phyloP scores from a whole-genome alignment of 2,797 vertebrate genomes.

The Semotilus atromaculatus region DNA sequence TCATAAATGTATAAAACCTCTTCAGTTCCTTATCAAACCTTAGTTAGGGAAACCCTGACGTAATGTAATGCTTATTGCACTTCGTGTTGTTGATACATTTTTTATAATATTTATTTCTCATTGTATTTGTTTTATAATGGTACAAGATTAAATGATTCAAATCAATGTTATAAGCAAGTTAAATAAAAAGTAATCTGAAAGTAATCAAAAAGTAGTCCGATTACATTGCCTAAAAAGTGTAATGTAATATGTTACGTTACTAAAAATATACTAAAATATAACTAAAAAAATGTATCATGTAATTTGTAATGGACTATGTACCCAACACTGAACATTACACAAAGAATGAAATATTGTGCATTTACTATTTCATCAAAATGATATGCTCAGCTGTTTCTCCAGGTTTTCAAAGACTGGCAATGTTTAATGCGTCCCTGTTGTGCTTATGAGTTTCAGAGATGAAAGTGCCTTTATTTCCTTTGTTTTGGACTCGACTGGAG shows the following conservation, averaged over 20 bases:
- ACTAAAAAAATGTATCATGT: not conserved
- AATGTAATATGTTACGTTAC: not conserved
- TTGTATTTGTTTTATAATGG: not conserved
- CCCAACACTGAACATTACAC: too few species aligned
- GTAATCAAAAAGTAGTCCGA: not conserved
- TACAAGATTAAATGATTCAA: not conserved
- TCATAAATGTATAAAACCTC: too few species aligned
- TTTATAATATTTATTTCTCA: not conserved
- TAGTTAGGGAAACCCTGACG: not conserved
- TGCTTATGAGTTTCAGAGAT: slow-evolving; percentile 18
- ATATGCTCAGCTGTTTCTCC: not conserved
- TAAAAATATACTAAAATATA: too few species aligned
- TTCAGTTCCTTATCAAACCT: not conserved
- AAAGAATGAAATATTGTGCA: not conserved
- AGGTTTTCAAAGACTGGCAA: not conserved
- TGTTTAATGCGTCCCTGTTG: slow-evolving; percentile 1
- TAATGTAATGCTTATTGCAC: not conserved
- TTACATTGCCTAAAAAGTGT: not conserved
- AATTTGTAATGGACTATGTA: not conserved
- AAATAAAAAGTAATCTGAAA: not conserved
- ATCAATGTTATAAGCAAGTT: not conserved
- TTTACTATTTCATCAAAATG: not conserved
- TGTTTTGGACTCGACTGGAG: slow-evolving; percentile 27
- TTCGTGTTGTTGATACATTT: accelerated
- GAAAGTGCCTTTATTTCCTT: slow-evolving; percentile 36